Conservation (phyloP, 2,113 vertebrate genomes). For the Chaenocephalus aceratus region DNA sequence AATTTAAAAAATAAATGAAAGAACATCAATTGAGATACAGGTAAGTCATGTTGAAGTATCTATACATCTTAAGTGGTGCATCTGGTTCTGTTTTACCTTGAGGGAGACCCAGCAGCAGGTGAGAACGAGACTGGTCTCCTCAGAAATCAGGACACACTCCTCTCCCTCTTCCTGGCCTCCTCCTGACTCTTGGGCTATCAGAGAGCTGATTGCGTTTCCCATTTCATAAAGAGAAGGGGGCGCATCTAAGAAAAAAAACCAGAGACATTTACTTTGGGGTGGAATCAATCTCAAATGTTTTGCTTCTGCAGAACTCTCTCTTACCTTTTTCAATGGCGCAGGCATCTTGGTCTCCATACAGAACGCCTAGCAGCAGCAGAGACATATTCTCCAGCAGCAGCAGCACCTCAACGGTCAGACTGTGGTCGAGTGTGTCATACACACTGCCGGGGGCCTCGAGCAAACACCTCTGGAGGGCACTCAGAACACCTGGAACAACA, state of each 20-base stretch:
- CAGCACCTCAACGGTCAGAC: constrained; percentile 74
- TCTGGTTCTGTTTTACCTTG: constrained; percentile 82
- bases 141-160: constrained; percentile 86
- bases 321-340: constrained; percentile 76
- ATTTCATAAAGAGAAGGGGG: constrained; percentile 92
- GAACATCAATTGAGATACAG: background rate
- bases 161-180: constrained; percentile 60
- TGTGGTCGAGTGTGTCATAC: constrained; percentile 40
- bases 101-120: constrained; percentile 95
- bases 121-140: constrained; percentile 90
- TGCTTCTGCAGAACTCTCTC: background rate
- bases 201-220: constrained; percentile 88
- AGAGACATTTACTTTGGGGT: background rate
- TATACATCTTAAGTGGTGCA: background rate
- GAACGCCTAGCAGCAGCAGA: constrained; percentile 84
- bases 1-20: constrained; percentile 3
- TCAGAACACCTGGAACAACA: constrained; percentile 82
- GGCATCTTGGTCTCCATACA: constrained; percentile 79
- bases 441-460: constrained; percentile 79
- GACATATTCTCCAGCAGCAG: constrained; percentile 83
- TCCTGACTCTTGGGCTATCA: constrained; percentile 82
- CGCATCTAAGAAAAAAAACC: constrained; percentile 71
- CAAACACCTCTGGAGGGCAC: constrained; percentile 86
- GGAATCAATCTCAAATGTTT: background rate
- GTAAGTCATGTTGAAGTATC: background rate